Percentiles rank a stretch among this genome's conserved stretches.
Evolutionary conservation across 2,113 vertebrate genomes (phyloP).

Genomic region (Amblyornis subalaris): DNA sequence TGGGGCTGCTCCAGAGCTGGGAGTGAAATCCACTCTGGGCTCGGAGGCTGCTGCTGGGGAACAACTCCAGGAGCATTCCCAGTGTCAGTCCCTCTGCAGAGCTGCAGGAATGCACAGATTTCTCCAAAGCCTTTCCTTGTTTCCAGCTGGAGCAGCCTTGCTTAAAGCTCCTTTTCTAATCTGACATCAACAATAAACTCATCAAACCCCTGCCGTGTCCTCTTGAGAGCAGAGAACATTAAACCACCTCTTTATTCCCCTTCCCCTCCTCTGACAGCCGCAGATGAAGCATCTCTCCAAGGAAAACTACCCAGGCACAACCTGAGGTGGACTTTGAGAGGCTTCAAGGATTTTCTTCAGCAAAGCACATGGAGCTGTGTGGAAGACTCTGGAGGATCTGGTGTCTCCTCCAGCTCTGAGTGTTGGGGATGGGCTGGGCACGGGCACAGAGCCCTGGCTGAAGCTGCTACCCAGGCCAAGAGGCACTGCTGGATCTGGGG

Average conservation of each 20-base stretch:
- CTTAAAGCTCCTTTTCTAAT: not conserved
- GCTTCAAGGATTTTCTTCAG: not conserved
- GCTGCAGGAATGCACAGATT: not conserved
- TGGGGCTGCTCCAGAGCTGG: not conserved
- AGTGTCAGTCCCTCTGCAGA: rapidly evolving
- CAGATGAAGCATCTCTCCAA: not conserved
- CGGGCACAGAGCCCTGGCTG: not conserved
- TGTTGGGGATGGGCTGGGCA: not conserved
- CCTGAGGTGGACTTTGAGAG: not conserved
- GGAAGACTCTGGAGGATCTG: not conserved
- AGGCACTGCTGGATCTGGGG: not conserved
- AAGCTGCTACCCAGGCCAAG: rapidly evolving
- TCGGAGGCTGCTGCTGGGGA: not conserved
- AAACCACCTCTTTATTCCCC: not conserved
- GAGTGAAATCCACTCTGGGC: rapidly evolving
- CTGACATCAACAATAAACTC: not conserved
- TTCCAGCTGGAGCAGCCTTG: conserved; percentile 5
- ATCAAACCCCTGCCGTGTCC: not conserved
- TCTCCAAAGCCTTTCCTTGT: not conserved
- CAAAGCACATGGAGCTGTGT: rapidly evolving
- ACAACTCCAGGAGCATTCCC: not conserved
- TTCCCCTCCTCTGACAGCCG: not conserved
- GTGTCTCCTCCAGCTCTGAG: not conserved
- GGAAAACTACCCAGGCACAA: not conserved
- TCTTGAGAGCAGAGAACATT: not conserved